These are phyloP conservation scores for Fopius arisanus DNA, from an alignment of 1,140 invertebrate genomes.

Conservation along the genomic window DNA sequence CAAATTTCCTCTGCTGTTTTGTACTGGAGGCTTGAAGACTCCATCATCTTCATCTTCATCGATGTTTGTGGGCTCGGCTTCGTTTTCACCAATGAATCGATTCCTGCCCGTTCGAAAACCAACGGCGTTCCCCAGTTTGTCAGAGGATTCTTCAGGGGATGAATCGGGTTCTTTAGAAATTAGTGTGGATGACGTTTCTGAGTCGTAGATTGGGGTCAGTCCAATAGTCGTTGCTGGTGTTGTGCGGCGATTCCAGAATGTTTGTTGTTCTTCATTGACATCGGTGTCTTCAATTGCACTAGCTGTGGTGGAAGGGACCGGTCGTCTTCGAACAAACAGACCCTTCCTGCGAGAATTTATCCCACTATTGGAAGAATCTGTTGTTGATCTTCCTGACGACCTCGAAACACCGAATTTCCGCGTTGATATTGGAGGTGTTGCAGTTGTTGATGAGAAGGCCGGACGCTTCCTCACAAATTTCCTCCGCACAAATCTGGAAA, in stretches of 20 bases:
- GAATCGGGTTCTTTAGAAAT: conserved; percentile 38
- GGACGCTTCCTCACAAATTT: conserved; percentile 50
- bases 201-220: conserved; percentile 18
- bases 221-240: conserved; percentile 20
- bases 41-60: conserved; percentile 4
- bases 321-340: conserved; percentile 47
- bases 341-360: conserved; percentile 44
- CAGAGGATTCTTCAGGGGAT: conserved; percentile 34
- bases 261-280: conserved; percentile 21
- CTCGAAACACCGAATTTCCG: too few relatives aligned
- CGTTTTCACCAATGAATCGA: conserved; percentile 34
- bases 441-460: neutral
- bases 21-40: neutral
- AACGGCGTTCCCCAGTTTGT: conserved; percentile 20
- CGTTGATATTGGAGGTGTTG: neutral
- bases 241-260: conserved; percentile 44
- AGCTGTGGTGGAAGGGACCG: conserved; percentile 19
- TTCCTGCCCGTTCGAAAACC: conserved; percentile 46
- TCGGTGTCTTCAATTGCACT: neutral
- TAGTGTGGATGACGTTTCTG: conserved; percentile 26
- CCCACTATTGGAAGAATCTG: conserved; percentile 5
- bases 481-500: conserved; percentile 41
- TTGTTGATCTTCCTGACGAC: neutral
- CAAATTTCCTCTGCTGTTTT: neutral
- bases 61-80: conserved; percentile 21